A percentile compares a stretch with the other conserved stretches of the same genome.
Evolutionary conservation across 2,888 invertebrate species (phyloP).

Genomic region (Folsomia candida): DNA sequence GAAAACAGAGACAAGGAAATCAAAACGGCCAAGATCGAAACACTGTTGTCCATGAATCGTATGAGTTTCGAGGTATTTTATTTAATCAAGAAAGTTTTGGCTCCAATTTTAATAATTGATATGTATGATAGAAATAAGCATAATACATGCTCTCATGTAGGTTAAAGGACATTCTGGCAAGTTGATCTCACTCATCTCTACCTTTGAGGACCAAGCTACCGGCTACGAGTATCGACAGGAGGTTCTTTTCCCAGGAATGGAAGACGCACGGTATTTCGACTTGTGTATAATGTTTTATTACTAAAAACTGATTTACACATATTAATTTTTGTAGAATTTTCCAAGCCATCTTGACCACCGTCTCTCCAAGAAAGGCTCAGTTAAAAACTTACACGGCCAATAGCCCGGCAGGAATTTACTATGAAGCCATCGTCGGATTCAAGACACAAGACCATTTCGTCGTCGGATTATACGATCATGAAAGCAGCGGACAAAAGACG

Average conservation of each 20-base stretch:
- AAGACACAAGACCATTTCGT: slow-evolving; percentile 37
- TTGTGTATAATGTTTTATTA: too few relatives aligned
- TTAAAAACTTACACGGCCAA: slow-evolving; percentile 41
- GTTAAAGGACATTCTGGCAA: slow-evolving; percentile 23
- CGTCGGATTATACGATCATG: slow-evolving; percentile 41
- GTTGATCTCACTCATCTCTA: slow-evolving; percentile 28
- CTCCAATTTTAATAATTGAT: not conserved
- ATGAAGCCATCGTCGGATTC: slow-evolving; percentile 47
- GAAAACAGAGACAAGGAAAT: slow-evolving; percentile 33
- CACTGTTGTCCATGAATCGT: slow-evolving; percentile 21
- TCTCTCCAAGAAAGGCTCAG: slow-evolving; percentile 36
- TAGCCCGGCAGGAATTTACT: slow-evolving; percentile 31
- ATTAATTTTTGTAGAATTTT: too few relatives aligned
- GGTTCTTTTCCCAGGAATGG: slow-evolving; percentile 45
- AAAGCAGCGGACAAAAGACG: slow-evolving; percentile 49
- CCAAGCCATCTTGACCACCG: slow-evolving; percentile 31
- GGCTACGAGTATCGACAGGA: slow-evolving; percentile 41
- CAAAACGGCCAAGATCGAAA: slow-evolving; percentile 25
- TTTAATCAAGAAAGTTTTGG: not conserved
- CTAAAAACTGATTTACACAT: too few relatives aligned
- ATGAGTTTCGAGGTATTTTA: slow-evolving; percentile 27
- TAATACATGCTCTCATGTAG: slow-evolving; percentile 12
- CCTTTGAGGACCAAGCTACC: slow-evolving; percentile 16
- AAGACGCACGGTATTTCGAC: slow-evolving; percentile 38
- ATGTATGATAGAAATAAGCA: too few relatives aligned